Conservation (phyloP, 2,113 vertebrate species). For the Python bivittatus region DNA sequence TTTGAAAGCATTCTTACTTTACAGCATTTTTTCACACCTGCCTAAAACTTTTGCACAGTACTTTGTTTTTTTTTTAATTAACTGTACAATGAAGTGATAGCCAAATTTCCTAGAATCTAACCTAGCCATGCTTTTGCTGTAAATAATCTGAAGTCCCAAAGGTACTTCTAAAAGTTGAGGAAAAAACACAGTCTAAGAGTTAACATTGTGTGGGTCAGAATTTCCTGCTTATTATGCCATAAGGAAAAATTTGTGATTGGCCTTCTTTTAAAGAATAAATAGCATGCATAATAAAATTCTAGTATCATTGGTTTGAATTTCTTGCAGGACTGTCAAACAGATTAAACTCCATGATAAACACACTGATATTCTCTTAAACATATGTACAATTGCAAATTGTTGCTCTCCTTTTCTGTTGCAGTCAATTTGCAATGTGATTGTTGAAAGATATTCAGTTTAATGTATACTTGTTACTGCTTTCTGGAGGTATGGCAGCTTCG, state of each 20-base stretch:
- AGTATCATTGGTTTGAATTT: neutral
- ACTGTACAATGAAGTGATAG: neutral
- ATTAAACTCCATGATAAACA: neutral
- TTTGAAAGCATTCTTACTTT: too few relatives aligned
- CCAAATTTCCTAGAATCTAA: neutral
- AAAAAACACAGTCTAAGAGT: neutral
- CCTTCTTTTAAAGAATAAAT: neutral
- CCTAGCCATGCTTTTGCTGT: neutral
- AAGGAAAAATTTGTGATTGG: neutral
- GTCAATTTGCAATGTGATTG: neutral
- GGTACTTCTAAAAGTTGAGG: neutral
- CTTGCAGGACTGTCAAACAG: neutral
- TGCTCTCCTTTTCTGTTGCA: neutral
- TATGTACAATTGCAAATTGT: neutral
- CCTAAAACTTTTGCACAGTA: too few relatives aligned
- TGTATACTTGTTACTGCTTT: neutral
- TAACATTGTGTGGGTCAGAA: neutral
- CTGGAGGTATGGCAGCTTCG: neutral
- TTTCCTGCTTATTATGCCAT: neutral
- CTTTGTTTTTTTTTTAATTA: neutral
- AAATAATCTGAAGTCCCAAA: neutral
- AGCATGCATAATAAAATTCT: neutral
- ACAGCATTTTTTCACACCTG: too few relatives aligned
- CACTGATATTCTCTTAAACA: neutral
- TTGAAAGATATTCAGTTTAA: neutral